phyloP scores from a whole-genome alignment of 2,797 vertebrate species.

The Enteromius paludinosus region DNA sequence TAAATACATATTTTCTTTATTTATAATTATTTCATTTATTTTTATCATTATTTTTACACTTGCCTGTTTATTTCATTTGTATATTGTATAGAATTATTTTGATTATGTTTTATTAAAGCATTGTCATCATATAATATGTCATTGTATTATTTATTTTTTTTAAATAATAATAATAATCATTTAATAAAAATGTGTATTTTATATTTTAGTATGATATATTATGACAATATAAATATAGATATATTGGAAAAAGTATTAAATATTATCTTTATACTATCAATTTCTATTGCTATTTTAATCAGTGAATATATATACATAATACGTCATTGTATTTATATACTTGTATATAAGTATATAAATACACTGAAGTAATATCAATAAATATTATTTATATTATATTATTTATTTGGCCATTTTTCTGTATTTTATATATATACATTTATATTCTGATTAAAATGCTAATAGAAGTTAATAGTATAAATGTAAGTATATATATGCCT shows the following conservation, averaged over 20 bases:
- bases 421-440: too few species aligned
- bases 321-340: too few species aligned
- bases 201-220: too few species aligned
- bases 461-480: too few species aligned
- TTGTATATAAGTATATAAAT: neutral
- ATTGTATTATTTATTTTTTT: neutral
- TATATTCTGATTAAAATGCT: too few species aligned
- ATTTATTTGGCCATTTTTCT: too few species aligned
- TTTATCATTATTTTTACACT: neutral
- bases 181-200: neutral
- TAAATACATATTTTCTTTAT: too few species aligned
- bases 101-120: neutral
- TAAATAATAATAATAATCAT: neutral
- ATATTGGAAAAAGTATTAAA: neutral
- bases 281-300: neutral
- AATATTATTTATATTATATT: too few species aligned
- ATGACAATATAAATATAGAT: neutral
- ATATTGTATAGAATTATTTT: neutral
- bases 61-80: neutral
- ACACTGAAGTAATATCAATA: neutral
- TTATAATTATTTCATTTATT: neutral
- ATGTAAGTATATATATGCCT: too few species aligned
- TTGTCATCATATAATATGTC: neutral
- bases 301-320: too few species aligned
- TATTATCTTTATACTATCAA: neutral